These are phyloP conservation scores for Capitulum mitella DNA, from an alignment of 2,888 invertebrate genomes.

Conservation along the genomic window DNA sequence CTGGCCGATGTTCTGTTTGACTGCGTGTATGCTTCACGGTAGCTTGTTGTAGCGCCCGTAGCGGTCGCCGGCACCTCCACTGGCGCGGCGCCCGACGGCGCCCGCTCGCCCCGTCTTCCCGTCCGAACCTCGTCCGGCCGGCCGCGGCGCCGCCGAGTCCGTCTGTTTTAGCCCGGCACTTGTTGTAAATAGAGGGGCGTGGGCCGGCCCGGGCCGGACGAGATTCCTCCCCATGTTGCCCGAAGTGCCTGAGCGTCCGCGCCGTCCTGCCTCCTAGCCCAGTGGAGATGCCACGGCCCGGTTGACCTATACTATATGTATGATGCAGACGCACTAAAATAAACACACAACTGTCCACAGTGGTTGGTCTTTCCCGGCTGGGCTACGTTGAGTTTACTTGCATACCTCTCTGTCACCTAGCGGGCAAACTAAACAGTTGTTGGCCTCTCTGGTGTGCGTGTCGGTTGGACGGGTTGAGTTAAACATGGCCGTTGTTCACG, in stretches of 20 bases:
- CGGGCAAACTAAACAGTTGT: conserved; percentile 3
- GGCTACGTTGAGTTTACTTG: conserved; percentile 21
- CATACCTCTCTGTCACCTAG: conserved; percentile 16
- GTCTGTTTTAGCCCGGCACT: background rate
- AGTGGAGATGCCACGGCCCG: background rate
- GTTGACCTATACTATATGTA: conserved; percentile 10
- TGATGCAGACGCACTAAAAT: conserved; percentile 20
- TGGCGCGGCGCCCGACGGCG: too few species aligned
- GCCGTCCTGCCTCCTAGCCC: background rate
- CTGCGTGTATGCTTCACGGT: conserved; percentile 14
- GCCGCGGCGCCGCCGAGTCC: background rate
- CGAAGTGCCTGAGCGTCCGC: background rate
- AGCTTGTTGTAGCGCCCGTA: conserved; percentile 17
- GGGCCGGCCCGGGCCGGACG: background rate
- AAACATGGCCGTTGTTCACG: background rate
- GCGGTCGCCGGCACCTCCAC: background rate
- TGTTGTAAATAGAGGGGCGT: background rate
- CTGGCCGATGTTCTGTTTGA: background rate
- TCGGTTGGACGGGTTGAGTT: conserved; percentile 5
- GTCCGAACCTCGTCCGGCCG: background rate
- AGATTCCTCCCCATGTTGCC: background rate
- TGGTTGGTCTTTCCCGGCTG: conserved; percentile 17
- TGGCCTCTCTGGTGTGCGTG: conserved; percentile 15
- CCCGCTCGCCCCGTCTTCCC: background rate
- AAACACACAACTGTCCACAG: conserved; percentile 20